These are phyloP conservation scores for Lamproptera curius DNA, from an alignment of 2,888 invertebrate genomes.

Conservation along the genomic window DNA sequence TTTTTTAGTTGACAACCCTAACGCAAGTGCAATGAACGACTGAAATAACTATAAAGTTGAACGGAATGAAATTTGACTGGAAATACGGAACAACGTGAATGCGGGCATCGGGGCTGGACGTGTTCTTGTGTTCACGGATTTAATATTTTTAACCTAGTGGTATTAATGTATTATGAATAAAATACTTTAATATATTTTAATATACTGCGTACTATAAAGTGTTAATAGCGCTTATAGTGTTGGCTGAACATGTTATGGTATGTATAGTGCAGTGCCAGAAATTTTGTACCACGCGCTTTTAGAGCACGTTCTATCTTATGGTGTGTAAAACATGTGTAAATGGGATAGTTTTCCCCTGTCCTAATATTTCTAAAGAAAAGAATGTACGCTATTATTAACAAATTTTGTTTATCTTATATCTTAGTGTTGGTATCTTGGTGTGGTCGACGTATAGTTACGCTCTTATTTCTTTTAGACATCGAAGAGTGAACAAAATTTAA, in stretches of 20 bases:
- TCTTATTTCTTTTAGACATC: too few species aligned
- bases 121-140: conserved; percentile 42
- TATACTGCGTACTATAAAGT: conserved; percentile 11
- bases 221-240: conserved; percentile 18
- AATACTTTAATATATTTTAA: conserved; percentile 18
- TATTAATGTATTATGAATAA: conserved; percentile 33
- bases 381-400: background rate
- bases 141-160: conserved; percentile 32
- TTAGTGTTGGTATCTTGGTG: background rate
- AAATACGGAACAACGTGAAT: conserved; percentile 32
- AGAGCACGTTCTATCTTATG: conserved; percentile 40
- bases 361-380: background rate
- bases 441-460: background rate
- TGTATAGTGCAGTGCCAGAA: conserved; percentile 31
- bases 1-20: background rate
- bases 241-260: conserved; percentile 42
- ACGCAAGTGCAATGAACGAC: background rate
- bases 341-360: conserved; percentile 15
- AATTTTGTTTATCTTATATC: background rate
- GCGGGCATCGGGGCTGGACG: background rate
- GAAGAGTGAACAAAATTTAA: too few species aligned
- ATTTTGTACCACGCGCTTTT: conserved; percentile 43
- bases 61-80: background rate
- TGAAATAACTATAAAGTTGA: background rate
- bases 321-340: too few species aligned